Evolutionary conservation across 1,140 invertebrate species (phyloP), one percentile per base, ranked within the genome.

Genomic region (Orchesella cincta): DNA sequence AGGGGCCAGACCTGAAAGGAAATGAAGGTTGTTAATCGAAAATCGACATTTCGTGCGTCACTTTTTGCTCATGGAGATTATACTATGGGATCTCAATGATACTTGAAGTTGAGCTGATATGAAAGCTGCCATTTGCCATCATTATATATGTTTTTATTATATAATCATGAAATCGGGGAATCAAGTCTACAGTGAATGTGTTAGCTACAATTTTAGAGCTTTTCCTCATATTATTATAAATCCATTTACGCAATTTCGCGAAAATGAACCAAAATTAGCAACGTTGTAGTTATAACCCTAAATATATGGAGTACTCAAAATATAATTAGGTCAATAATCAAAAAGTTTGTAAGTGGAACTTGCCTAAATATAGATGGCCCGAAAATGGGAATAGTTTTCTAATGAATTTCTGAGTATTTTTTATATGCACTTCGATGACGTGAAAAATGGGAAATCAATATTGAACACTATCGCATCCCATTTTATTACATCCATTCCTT

Each of bases 21-120:
- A 57, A 57, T 57, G 52, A 57, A 14, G 52, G 52, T 23, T 57
- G 52, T 57, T 57, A 57, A 57, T 57, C 52, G 52, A 57, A 57
- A 57, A 57, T 57, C 52, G 52, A 57, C 52, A 57, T 57, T 57
- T 23, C 52, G 23, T 57, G 52, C 23, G 52, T 26, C 23, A n/a
- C 23, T 5, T n/a, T n/a, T 57, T 57, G 23, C 8, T 20, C 39
- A n/a, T n/a, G n/a, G n/a, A 46, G 39, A 8, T 46, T 57, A n/a
- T 26, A 12, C 52, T n/a, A 14, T 57, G 23, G n/a, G 52, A 18
- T 14, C 23, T 5, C 8, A 57, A 12, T 26, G 14, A 3, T 57
- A 57, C 52, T 57, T 46, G 8, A 12, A 46, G 8, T 8, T 46
- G 8, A 46, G 20, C 39, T 46, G 8, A 46, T 12, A 20, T 46